These are phyloP conservation scores for Anthonomus grandis DNA, from an alignment of 1,140 invertebrate genomes.

Conservation along the genomic window DNA sequence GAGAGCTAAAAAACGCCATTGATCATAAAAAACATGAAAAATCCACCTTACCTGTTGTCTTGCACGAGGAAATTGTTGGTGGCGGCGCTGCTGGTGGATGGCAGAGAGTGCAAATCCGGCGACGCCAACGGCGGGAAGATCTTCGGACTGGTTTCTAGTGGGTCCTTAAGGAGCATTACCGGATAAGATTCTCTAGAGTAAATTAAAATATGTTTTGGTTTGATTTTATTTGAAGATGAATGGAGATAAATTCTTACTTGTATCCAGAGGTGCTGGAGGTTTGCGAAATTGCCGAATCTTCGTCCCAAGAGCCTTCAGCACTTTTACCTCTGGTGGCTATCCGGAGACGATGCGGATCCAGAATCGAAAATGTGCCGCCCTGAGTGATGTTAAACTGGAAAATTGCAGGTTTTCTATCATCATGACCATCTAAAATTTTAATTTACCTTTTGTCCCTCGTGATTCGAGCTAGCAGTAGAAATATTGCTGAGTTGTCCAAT, in stretches of 20 bases:
- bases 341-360: slow-evolving; percentile 46
- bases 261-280: slow-evolving; percentile 81
- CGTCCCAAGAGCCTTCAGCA: slow-evolving; percentile 70
- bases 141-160: slow-evolving; percentile 42
- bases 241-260: slow-evolving; percentile 17
- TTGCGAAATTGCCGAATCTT: slow-evolving; percentile 65
- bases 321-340: slow-evolving; percentile 44
- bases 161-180: slow-evolving; percentile 51
- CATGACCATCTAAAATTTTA: background rate
- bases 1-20: slow-evolving; percentile 49
- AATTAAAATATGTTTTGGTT: background rate
- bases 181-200: slow-evolving; percentile 55
- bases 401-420: background rate
- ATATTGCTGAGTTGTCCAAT: slow-evolving; percentile 15
- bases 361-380: background rate
- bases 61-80: slow-evolving; percentile 57
- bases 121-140: slow-evolving; percentile 58
- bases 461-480: slow-evolving; percentile 5
- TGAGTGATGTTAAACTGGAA: slow-evolving; percentile 13
- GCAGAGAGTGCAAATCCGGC: slow-evolving; percentile 57
- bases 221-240: background rate
- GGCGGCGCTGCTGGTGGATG: slow-evolving; percentile 58
- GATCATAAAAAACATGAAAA: background rate
- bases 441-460: slow-evolving; percentile 16
- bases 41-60: slow-evolving; percentile 47